Evolutionary conservation across 2,888 invertebrate genomes (phyloP), one percentile per base, ranked within the genome.

Genomic region (Diachrysia chrysitis): DNA sequence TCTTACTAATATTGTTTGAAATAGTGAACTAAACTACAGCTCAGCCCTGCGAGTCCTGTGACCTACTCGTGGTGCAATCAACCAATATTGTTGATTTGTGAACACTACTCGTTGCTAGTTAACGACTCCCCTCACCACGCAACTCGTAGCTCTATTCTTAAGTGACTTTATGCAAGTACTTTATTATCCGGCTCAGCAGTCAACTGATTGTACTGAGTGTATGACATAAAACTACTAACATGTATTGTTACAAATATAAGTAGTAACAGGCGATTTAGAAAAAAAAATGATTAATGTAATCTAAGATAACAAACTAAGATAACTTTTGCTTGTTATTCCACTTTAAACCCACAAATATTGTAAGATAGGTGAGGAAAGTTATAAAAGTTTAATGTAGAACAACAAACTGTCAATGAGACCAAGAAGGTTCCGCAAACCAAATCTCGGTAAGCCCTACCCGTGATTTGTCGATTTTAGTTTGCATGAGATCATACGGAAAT

Each of bases 1-100:
- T n/a, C n/a, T n/a, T n/a, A n/a, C n/a, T n/a, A n/a, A n/a, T n/a
- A n/a, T n/a, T n/a, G n/a, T n/a, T n/a, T n/a, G n/a, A n/a, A n/a
- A n/a, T n/a, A 25, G 25, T 25, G 25, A 25, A 25, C 25, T 25
- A 2, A 25, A 25, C 25, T 25, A 2, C 10, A 51, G 48, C 48
- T 51, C 48, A 51, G 48, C 48, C 48, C 48, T 51, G 48, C 21
- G 48, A 51, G 48, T 21, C 48, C 48, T 51, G 48, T 51, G 48
- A 19, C 48, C 48, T 51, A 51, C 19, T 19, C 19, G 48, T 51
- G 19, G 48, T 51, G 48, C 21, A 51, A 51, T 51, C 48, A 51
- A 19, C 21, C 48, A 51, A 51, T 51, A 51, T 51, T 12, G 48
- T 51, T 51, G 48, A 51, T 51, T 51, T 51, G 48, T 51, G 12